These are phyloP conservation scores for Lethrus apterus DNA, from an alignment of 1,140 invertebrate genomes.

Conservation along the genomic window DNA sequence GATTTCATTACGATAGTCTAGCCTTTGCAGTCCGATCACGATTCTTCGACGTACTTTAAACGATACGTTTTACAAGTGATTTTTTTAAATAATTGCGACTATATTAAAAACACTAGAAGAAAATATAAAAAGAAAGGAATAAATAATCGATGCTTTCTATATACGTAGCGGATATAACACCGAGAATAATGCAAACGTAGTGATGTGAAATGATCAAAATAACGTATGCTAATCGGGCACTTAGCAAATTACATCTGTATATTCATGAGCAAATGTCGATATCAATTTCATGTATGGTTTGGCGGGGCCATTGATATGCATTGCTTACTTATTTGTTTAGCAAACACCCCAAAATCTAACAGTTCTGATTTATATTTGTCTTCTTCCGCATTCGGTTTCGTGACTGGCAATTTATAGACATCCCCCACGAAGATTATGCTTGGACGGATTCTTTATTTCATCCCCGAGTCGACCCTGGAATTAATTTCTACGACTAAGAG, in stretches of 20 bases:
- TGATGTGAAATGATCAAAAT: no score
- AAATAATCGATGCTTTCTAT: no score
- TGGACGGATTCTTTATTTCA: constrained; percentile 15
- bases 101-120: no score
- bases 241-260: constrained; percentile 20
- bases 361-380: constrained; percentile 13
- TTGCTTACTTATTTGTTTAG: constrained; percentile 19
- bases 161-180: constrained; percentile 9
- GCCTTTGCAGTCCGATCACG: no score
- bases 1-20: constrained; percentile 29
- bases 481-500: constrained; percentile 17
- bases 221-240: constrained; percentile 20
- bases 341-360: constrained; percentile 13
- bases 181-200: no score
- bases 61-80: no score
- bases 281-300: constrained; percentile 22
- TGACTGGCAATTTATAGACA: constrained; percentile 16
- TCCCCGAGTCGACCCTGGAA: constrained; percentile 11
- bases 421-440: constrained; percentile 11
- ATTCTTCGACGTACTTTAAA: no score
- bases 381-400: constrained; percentile 17
- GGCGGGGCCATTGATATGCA: constrained; percentile 18
- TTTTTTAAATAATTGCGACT: no score
- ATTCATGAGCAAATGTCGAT: constrained; percentile 21
- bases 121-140: no score